Percentiles rank a stretch among this genome's conserved stretches.
phyloP scores from a whole-genome alignment of 1,140 invertebrate species.

The Pentalonia nigronervosa region DNA sequence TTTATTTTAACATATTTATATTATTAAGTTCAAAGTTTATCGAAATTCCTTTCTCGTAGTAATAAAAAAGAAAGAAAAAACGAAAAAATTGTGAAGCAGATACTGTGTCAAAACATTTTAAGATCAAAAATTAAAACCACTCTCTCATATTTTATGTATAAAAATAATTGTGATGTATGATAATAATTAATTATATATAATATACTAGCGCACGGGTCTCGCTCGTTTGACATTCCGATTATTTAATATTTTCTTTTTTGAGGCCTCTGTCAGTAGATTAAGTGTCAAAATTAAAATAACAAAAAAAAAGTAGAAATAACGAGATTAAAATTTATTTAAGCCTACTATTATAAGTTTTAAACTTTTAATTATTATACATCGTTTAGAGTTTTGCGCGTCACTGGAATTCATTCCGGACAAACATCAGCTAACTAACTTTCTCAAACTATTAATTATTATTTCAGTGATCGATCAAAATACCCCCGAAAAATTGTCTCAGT shows the following conservation, averaged over 20 bases:
- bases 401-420: background rate
- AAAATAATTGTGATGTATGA: background rate
- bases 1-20: too few relatives aligned
- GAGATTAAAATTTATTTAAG: conserved; percentile 1
- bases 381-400: background rate
- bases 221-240: background rate
- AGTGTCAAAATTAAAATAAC: background rate
- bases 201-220: background rate
- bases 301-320: background rate
- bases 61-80: background rate
- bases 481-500: background rate
- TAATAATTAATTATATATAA: background rate
- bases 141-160: background rate
- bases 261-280: background rate
- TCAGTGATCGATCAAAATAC: background rate
- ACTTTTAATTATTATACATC: conserved; percentile 5
- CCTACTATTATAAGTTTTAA: background rate
- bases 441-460: background rate
- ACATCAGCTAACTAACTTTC: background rate
- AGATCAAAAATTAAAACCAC: background rate
- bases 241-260: background rate
- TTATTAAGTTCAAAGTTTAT: too few relatives aligned
- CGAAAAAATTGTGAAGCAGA: background rate
- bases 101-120: background rate
- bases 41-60: too few relatives aligned